Evolutionary conservation across 2,888 invertebrate species (phyloP).

Genomic region (Cordilura impudica): DNA sequence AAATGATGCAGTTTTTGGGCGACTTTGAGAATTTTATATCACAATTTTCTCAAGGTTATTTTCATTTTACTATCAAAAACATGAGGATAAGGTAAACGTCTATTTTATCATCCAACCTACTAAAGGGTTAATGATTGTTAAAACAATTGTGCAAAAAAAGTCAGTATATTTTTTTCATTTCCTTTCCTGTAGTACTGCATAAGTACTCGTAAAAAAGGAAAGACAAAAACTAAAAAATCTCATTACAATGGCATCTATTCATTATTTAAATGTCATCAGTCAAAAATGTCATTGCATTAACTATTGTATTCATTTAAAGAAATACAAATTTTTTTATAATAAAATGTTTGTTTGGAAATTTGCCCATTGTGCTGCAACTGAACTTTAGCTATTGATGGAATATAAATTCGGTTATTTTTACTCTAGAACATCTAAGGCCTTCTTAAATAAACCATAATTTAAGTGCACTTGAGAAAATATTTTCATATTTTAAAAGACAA

Average conservation of each 20-base stretch:
- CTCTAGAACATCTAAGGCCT: not conserved
- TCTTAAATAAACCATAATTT: not conserved
- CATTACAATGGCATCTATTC: not conserved
- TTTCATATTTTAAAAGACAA: slow-evolving; percentile 6
- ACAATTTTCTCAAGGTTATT: too few species aligned
- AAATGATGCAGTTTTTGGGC: too few species aligned
- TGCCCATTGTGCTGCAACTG: slow-evolving; percentile 40
- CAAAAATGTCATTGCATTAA: not conserved
- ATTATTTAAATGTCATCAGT: not conserved
- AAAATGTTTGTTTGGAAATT: slow-evolving; percentile 27
- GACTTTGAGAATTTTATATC: too few species aligned
- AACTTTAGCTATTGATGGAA: slow-evolving; percentile 16
- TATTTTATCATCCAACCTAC: too few species aligned
- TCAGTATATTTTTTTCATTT: too few species aligned
- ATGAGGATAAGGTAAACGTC: too few species aligned
- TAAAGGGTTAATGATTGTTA: too few species aligned
- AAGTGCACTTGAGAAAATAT: not conserved
- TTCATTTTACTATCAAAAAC: too few species aligned
- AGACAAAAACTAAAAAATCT: not conserved
- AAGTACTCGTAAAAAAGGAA: not conserved
- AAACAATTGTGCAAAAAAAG: too few species aligned
- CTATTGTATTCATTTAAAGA: not conserved
- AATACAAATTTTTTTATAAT: not conserved
- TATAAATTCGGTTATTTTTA: not conserved
- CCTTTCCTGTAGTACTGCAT: not conserved